Base-by-base conservation (phyloP, 2,797 vertebrate species). In the Falco naumanni region DNA sequence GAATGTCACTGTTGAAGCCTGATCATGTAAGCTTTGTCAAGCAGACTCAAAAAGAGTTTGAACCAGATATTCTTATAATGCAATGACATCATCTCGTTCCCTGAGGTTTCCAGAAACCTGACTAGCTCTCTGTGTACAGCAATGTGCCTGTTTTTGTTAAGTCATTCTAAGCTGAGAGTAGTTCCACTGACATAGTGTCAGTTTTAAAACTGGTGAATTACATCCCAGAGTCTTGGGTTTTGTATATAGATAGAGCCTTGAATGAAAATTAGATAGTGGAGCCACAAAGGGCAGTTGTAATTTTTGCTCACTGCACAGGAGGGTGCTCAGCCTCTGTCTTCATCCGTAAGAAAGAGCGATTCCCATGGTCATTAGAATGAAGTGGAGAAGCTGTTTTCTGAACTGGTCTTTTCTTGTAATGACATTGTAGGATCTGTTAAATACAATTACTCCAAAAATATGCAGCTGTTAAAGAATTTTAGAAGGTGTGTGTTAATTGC, bases 291-390 rank as follows among this genome's bases (percentile, higher is more conserved):
- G 84, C 90, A 88, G 96, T 64, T 96, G 96, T 77, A 97, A 74
- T 97, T 97, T 96, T 84, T 94, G 92, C 92, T 97, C 53, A 7
- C 84, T 96, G 94, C 95, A 84, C 96, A 96, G 96, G 96, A 96
- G 96, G 96, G 96, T 97, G 96, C 96, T 97, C 96, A 92, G 61
- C 91, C 83, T 91, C 96, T 93, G 56, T 93, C 71, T 94, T 93
- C 91, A 78, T 80, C 64, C 1, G 10, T 68, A 31, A 70, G 60
- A 89, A 94, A 43, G 71, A 82, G 84, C 18, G 4, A 68, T 68
- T 90, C 45, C 79, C 89, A 12, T 45, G 92, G 53, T 69, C 91
- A 64, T 53, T 76, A 43, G 60, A 34, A 45, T 14, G 47, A 53
- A 82, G 87, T 8, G 65, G 41, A 86, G 77, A 57, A 91, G 72